phyloP scores from a whole-genome alignment of 2,113 vertebrate genomes.

The Oreochromis aureus region DNA sequence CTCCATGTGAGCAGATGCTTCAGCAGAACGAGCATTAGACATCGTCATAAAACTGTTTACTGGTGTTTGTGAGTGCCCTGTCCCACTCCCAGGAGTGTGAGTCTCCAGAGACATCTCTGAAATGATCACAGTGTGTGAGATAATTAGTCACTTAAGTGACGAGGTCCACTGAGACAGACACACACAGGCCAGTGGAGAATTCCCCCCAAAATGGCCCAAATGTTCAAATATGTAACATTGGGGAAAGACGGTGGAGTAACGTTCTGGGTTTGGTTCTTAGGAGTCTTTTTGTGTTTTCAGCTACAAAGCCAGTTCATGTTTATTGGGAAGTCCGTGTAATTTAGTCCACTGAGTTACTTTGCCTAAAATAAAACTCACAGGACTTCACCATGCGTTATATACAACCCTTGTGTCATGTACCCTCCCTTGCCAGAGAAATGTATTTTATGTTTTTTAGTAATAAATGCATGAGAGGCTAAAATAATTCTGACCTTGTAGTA shows the following conservation, averaged over 20 bases:
- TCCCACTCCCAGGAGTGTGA: neutral
- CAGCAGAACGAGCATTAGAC: neutral
- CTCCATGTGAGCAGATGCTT: neutral
- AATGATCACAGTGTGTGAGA: slow-evolving; percentile 11
- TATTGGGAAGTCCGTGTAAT: neutral
- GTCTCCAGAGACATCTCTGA: neutral
- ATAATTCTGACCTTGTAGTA: neutral
- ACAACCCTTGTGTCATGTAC: neutral
- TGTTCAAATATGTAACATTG: neutral
- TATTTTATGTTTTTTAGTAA: neutral
- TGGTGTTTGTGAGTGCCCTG: neutral
- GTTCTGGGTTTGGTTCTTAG: neutral
- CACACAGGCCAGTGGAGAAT: neutral
- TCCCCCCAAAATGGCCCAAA: neutral
- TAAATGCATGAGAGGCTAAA: neutral
- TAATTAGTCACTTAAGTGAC: slow-evolving; percentile 20
- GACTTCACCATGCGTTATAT: neutral
- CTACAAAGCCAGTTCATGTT: neutral
- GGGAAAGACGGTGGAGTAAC: neutral
- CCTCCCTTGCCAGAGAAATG: neutral
- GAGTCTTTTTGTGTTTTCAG: neutral
- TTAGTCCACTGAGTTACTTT: neutral
- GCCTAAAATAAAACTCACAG: neutral
- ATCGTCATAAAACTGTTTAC: neutral
- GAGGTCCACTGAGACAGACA: neutral